Evolutionary conservation across 2,113 vertebrate genomes (phyloP), one percentile per base, ranked within the genome.

Genomic region (Acanthochromis polyacanthus): DNA sequence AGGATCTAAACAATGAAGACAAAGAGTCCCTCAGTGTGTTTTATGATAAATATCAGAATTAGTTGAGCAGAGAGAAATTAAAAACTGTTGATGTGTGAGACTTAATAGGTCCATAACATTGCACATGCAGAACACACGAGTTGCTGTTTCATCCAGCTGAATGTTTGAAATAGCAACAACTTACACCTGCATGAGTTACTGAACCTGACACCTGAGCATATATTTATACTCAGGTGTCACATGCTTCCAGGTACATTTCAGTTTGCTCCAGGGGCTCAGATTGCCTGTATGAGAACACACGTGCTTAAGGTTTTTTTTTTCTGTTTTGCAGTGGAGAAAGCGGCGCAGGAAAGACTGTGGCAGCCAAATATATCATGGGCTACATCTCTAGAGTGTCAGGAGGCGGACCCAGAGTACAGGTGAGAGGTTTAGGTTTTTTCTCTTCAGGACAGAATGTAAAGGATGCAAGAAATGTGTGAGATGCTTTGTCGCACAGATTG

Each of bases 301-400:
- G 0, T 69, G 48, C 28, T 45, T 30, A 43, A 62, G 36, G 32
- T 25, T 46, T 46, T 46, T 45, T 62, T 46, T 75, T 1, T 88
- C 32, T 81, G 19, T 83, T 83, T 88, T 85, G 72, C 78, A 99
- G 98, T 55, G 98, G 98, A 3, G 98, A 99, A 91, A 99, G 98
- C 10, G 98, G 98, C 67, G 97, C 98, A 32, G 98, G 98, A 12
- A 99, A 99, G 92, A 99, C 98, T 0, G 98, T 99, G 52, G 98
- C 97, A 72, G 98, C 98, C 74, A 99, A 99, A 80, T 99, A 98
- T 46, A 99, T 99, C 52, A 99, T 99, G 97, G 71, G 97, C 85
- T 99, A 99, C 59, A 82, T 99, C 91, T 99, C 98, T 61, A 96
- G 95, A 90, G 95, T 99, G 66, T 99, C 98, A 6, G 98, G 98